phyloP scores from a whole-genome alignment of 1,140 invertebrate species.

The Popillia japonica region DNA sequence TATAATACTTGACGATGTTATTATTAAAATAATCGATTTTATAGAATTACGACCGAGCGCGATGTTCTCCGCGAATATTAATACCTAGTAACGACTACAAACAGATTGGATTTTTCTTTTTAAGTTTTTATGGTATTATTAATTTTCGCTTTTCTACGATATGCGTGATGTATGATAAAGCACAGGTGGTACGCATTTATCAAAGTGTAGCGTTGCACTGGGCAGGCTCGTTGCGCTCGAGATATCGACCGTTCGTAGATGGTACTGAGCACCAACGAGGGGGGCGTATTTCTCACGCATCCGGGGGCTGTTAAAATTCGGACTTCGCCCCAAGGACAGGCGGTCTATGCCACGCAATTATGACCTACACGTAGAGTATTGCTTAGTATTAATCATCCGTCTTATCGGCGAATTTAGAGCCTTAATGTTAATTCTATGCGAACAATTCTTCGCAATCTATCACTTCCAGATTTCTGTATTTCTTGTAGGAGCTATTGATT shows the following conservation, averaged over 20 bases:
- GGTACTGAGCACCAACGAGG: not conserved
- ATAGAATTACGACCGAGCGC: not conserved
- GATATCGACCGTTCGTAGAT: conserved; percentile 29
- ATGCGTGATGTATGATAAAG: conserved; percentile 2
- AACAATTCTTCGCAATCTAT: too few relatives aligned
- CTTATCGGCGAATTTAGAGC: too few relatives aligned
- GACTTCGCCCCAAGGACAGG: conserved; percentile 20
- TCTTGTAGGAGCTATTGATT: too few relatives aligned
- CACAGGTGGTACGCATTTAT: conserved; percentile 36
- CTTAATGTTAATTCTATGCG: too few relatives aligned
- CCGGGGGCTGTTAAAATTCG: conserved; percentile 24
- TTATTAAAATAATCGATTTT: not conserved
- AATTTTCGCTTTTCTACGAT: not conserved
- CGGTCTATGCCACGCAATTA: not conserved
- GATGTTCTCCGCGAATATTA: not conserved
- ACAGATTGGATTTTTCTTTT: not conserved
- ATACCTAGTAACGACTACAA: not conserved
- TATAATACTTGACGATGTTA: not conserved
- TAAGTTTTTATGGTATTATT: too few relatives aligned
- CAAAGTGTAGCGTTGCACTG: conserved; percentile 37
- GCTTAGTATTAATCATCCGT: too few relatives aligned
- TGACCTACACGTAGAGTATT: too few relatives aligned
- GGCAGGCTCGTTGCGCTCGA: conserved; percentile 28
- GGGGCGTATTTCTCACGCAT: not conserved
- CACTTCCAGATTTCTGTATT: too few relatives aligned